A percentile compares a stretch with the other conserved stretches of the same genome.
Conservation (phyloP, 2,888 invertebrate species). For the Empis livida region DNA sequence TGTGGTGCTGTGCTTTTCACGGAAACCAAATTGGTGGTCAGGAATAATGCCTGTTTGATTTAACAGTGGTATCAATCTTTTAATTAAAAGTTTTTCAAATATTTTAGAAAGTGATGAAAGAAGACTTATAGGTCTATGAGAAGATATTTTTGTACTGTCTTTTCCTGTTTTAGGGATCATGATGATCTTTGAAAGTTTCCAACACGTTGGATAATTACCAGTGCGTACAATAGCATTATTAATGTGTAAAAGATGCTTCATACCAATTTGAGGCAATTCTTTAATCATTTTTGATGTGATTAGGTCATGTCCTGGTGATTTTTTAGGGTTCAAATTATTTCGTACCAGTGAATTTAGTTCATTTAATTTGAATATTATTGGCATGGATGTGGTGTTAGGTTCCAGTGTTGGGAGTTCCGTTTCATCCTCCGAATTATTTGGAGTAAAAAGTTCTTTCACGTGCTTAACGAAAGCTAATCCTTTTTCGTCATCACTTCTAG, state of each 20-base stretch:
- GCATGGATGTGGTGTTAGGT: too few relatives aligned
- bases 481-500: neutral
- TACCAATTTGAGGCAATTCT: neutral
- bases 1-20: too few relatives aligned
- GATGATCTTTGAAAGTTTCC: neutral
- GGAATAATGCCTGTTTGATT: too few relatives aligned
- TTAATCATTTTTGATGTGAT: neutral
- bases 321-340: neutral
- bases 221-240: too few relatives aligned
- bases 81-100: too few relatives aligned
- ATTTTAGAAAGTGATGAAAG: neutral
- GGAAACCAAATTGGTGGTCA: too few relatives aligned
- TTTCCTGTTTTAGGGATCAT: constrained; percentile 5
- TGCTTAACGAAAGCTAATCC: neutral
- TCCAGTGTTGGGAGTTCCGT: too few relatives aligned
- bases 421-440: too few relatives aligned
- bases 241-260: neutral
- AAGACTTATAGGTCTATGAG: constrained; percentile 1
- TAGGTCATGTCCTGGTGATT: neutral
- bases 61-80: too few relatives aligned
- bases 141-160: neutral
- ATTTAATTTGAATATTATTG: too few relatives aligned
- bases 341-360: too few relatives aligned
- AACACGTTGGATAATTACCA: too few relatives aligned
- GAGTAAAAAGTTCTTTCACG: neutral